These are phyloP conservation scores for Bradypodion ventrale DNA, from an alignment of 2,797 vertebrate genomes.

Conservation along the genomic window DNA sequence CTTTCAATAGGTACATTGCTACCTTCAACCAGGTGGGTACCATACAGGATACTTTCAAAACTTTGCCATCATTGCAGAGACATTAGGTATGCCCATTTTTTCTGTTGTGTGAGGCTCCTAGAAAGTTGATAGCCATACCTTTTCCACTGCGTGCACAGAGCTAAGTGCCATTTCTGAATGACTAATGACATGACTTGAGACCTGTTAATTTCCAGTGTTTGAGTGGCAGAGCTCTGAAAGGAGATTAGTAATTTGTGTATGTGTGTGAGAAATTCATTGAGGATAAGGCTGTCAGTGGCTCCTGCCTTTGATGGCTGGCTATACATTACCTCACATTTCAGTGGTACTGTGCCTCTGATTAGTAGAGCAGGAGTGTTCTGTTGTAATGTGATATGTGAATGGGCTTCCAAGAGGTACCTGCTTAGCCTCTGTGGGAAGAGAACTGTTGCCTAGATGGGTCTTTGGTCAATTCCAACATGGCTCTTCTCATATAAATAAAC, in stretches of 20 bases:
- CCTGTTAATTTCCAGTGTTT: neutral
- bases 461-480: too few relatives aligned
- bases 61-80: neutral
- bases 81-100: neutral
- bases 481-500: too few relatives aligned
- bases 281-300: neutral
- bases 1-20: too few relatives aligned
- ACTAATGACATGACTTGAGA: neutral
- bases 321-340: too few relatives aligned
- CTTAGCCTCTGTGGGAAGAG: neutral
- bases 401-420: neutral
- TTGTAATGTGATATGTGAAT: neutral
- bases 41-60: too few relatives aligned
- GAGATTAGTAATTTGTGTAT: neutral
- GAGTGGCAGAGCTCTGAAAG: too few relatives aligned
- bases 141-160: neutral
- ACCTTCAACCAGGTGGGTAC: too few relatives aligned
- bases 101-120: neutral
- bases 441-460: too few relatives aligned
- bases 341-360: too few relatives aligned
- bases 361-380: too few relatives aligned
- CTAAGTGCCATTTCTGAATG: neutral
- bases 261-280: too few relatives aligned
- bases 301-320: neutral
- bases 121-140: neutral